Base-by-base conservation (phyloP, 2,888 invertebrate genomes). In the Tinea semifulvella region DNA sequence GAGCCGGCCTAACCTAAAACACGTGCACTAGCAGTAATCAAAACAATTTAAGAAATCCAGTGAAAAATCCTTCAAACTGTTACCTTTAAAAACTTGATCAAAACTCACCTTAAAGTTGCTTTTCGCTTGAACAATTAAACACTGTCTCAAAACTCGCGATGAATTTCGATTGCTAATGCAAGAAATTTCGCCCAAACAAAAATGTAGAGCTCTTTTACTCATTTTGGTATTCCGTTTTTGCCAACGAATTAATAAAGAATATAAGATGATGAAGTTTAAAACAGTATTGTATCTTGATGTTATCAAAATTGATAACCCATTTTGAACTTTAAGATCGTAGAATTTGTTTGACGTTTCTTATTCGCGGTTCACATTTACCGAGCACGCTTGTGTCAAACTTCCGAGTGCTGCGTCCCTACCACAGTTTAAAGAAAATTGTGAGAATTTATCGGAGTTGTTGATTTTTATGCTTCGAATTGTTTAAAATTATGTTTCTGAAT, bases 261-360 rank as follows among this genome's bases (percentile, higher is more conserved):
- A 28, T 27, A 2, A 36, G 42, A 53, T 56, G 57, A 50, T 55
- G 55, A 27, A 42, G 56, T 58, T 54, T 63, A 52, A 57, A 63
- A 55, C 50, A 10, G 2, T 22, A 18, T 40, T 40, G 40, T 5
- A 13, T 60, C 61, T 55, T 53, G 52, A 57, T 53, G 59, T 66
- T 69, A 75, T 70, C 70, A 57, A 44, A 48, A 49, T 45, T 61
- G 79, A 77, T 79, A 79, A 79, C 79, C 77, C 62, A 77, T 56
- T 67, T 49, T 76, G 77, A 79, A 74, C 79, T 70, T 52, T 73
- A 68, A 50, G 43, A 54, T 55, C 57, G 46, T 38, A 19, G 11
- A 49, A 46, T 31, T 50, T n/a, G n/a, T n/a, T n/a, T 56, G 54
- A 49, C 50, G 49, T 52, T 52, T 50, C 17, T 16, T 7, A n/a